These are phyloP conservation scores for Dexiosoma caninum DNA, from an alignment of 2,888 invertebrate genomes.

Conservation along the genomic window DNA sequence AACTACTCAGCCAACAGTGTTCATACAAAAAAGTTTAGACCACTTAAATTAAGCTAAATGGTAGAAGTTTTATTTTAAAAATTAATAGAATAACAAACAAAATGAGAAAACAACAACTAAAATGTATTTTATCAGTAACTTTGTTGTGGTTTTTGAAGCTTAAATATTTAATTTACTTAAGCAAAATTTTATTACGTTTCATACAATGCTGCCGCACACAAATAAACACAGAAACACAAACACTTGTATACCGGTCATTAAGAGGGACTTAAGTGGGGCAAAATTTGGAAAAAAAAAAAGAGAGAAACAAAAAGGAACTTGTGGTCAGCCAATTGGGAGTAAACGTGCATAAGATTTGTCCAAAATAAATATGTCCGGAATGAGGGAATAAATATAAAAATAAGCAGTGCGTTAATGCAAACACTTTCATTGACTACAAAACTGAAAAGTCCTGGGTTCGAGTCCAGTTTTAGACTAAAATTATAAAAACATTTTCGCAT, in stretches of 20 bases:
- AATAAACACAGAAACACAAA: not conserved
- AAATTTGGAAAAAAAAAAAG: not conserved
- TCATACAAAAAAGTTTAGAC: not conserved
- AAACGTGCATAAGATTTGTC: not conserved
- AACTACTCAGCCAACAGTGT: not conserved
- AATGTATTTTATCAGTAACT: conserved; percentile 22
- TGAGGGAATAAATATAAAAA: not conserved
- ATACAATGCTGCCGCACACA: not conserved
- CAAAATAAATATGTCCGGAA: not conserved
- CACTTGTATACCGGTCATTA: not conserved
- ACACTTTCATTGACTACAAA: too few species aligned
- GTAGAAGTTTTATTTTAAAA: conserved; percentile 19
- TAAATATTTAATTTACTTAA: conserved; percentile 59
- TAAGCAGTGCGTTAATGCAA: not conserved
- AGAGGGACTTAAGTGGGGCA: not conserved
- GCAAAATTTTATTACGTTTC: conserved; percentile 29
- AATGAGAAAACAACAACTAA: not conserved
- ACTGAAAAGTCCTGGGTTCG: too few species aligned
- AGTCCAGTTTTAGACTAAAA: too few species aligned
- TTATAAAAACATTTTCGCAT: too few species aligned
- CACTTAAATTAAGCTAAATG: conserved; percentile 27
- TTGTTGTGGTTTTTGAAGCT: conserved; percentile 53
- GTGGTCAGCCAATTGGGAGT: not conserved
- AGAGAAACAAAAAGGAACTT: not conserved
- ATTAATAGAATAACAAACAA: conserved; percentile 6